These are phyloP conservation scores for Oreocharis arfaki DNA, from an alignment of 2,113 vertebrate species.

Conservation along the genomic window DNA sequence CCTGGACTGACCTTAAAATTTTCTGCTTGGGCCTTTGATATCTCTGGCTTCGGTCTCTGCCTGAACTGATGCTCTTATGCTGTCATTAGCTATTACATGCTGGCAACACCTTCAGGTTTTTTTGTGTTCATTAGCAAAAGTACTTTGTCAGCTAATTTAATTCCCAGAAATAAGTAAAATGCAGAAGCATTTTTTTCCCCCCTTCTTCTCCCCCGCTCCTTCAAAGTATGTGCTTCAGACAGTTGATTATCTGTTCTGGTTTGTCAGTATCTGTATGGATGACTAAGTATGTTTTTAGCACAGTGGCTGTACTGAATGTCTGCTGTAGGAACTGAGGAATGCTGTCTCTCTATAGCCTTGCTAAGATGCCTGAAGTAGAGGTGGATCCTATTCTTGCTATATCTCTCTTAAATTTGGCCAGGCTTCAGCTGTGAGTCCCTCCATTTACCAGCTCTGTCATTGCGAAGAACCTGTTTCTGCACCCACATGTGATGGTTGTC, in stretches of 20 bases:
- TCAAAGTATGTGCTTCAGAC: background rate
- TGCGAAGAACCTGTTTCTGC: background rate
- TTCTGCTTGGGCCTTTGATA: background rate
- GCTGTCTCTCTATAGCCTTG: background rate
- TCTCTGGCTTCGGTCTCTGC: background rate
- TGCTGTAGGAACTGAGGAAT: background rate
- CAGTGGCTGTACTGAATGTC: background rate
- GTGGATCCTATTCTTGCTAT: background rate
- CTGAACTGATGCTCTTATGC: background rate
- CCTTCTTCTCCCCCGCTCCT: rapidly evolving
- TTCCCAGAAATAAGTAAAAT: background rate
- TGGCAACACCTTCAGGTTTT: background rate
- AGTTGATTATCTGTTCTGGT: background rate
- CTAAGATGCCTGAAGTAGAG: background rate
- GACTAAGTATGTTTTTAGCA: background rate
- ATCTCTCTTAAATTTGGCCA: background rate
- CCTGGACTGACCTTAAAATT: background rate
- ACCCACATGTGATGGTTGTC: background rate
- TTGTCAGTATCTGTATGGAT: background rate
- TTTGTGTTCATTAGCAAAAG: background rate
- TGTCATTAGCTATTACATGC: background rate
- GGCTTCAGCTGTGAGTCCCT: background rate
- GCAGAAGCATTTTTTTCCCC: background rate
- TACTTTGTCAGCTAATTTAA: background rate
- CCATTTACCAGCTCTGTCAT: background rate